Percentiles rank a stretch among this genome's conserved stretches.
phyloP scores from a whole-genome alignment of 2,797 vertebrate genomes.

The Carcharodon carcharias region DNA sequence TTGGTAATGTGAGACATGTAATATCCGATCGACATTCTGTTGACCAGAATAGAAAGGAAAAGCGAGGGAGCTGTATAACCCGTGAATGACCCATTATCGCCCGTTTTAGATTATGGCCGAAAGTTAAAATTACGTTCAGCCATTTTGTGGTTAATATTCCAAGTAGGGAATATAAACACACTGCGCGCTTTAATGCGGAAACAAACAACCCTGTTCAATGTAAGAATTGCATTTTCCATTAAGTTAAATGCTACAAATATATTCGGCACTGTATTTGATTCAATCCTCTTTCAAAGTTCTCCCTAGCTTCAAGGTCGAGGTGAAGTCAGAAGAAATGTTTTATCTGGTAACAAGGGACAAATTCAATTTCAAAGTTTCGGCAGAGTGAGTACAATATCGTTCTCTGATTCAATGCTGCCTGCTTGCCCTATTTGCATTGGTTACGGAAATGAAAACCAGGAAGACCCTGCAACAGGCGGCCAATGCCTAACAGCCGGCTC shows the following conservation, averaged over 20 bases:
- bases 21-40: neutral
- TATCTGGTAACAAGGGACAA: conserved; percentile 47
- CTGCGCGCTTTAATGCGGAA: neutral
- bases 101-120: neutral
- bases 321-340: conserved; percentile 49
- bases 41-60: neutral
- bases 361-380: conserved; percentile 52
- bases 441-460: neutral
- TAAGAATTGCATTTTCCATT: neutral
- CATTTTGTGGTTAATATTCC: neutral
- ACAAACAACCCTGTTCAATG: neutral
- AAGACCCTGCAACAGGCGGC: neutral
- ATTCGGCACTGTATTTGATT: neutral
- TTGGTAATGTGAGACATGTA: neutral
- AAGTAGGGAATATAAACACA: neutral
- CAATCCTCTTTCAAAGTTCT: conserved; percentile 49
- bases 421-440: neutral
- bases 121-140: neutral
- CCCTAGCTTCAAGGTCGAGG: conserved; percentile 59
- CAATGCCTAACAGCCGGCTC: accelerated
- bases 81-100: neutral
- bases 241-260: neutral
- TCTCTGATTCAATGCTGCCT: neutral
- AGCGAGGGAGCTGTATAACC: neutral
- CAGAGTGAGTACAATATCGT: conserved; percentile 48